phyloP scores from a whole-genome alignment of 2,888 invertebrate genomes.

The Agrenia bidenticulata region DNA sequence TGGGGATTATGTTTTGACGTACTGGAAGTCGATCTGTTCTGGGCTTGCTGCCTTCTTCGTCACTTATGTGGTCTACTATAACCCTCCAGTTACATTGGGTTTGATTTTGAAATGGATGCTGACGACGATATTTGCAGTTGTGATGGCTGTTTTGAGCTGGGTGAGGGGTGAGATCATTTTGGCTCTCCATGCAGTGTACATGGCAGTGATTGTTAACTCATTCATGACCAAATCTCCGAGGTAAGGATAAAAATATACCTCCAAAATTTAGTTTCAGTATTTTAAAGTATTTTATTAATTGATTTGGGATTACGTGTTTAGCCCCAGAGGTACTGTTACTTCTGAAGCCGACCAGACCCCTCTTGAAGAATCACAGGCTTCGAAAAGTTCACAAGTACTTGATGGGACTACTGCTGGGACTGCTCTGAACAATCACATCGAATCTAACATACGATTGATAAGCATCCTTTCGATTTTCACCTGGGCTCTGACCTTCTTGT shows the following conservation, averaged over 20 bases:
- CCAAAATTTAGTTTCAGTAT: no score
- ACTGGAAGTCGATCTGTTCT: slow-evolving; percentile 64
- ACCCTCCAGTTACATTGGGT: slow-evolving; percentile 68
- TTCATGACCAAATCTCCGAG: not conserved
- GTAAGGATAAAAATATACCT: no score
- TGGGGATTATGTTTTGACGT: slow-evolving; percentile 69
- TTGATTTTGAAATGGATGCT: slow-evolving; percentile 62
- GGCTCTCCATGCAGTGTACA: slow-evolving; percentile 41
- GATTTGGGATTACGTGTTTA: no score
- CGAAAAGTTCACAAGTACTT: no score
- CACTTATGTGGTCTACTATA: slow-evolving; percentile 67
- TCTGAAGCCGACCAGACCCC: no score
- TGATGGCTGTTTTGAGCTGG: slow-evolving; percentile 40
- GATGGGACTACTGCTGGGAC: no score
- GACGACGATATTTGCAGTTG: slow-evolving; percentile 9
- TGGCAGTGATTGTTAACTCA: slow-evolving; percentile 29
- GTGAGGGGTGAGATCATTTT: slow-evolving; percentile 41
- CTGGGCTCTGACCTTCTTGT: slow-evolving; percentile 40
- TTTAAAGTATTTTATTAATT: no score
- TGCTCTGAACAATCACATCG: no score
- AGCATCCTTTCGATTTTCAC: slow-evolving; percentile 33
- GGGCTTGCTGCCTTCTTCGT: slow-evolving; percentile 58
- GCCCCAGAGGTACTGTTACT: no score
- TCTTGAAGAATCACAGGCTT: no score
- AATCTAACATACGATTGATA: no score